Evolutionary conservation across 2,888 invertebrate genomes (phyloP), one percentile per base, ranked within the genome.

Genomic region (Lithodes maja): DNA sequence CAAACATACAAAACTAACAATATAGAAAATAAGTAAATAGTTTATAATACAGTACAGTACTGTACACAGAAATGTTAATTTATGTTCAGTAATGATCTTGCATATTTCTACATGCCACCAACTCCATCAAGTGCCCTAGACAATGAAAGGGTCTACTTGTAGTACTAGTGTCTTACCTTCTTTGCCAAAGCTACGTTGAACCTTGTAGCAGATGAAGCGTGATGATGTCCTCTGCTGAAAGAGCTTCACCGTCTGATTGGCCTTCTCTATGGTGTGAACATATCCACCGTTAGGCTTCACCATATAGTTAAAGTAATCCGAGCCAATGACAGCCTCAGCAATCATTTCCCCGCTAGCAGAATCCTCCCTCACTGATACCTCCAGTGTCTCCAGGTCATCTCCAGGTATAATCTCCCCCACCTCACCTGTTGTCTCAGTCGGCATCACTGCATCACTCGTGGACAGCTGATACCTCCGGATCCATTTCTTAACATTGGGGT

Each of bases 111-210:
- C 33, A 33, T 33, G 33, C 33, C 33, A 33, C 33, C 33, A 33
- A 33, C 33, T 33, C 33, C 33, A 33, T 33, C 33, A 33, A 33
- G 33, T 33, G 33, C 33, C 33, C 33, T 33, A 33, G 33, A 0
- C 33, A 33, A 33, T 33, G 33, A 33, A 33, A 33, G 33, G 33
- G 33, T 33, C 33, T 33, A 33, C 33, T 33, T 75, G 33, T 75
- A 75, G 15, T 54, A 12, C 5, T 5, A 9, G 15, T 15, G 52
- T 33, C 75, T 75, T 55, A 84, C 84, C 84, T 5, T 84, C 84
- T 84, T 74, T 74, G 2, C 84, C 84, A 84, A 84, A 84, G n/a
- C 84, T 55, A 1, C 84, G 74, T 50, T 84, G 84, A 17, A 84
- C 84, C 55, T 84, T 84, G 75, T 84, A 84, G 55, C 84, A 84